phyloP scores from a whole-genome alignment of 2,113 vertebrate genomes.

The Grammomys dolichurus region DNA sequence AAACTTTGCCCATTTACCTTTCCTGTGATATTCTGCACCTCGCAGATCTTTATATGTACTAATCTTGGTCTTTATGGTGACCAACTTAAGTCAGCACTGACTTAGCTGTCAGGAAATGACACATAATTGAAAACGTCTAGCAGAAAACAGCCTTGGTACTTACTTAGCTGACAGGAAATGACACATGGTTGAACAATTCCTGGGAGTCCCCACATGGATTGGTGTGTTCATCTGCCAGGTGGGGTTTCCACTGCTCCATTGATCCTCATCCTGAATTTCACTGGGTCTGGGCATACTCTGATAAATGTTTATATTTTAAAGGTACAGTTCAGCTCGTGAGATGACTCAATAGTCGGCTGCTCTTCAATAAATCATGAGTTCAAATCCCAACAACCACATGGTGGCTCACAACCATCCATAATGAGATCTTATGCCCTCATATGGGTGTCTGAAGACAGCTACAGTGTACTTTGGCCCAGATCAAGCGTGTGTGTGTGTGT shows the following conservation, averaged over 20 bases:
- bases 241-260: neutral
- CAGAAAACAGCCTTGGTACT: neutral
- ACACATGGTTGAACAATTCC: neutral
- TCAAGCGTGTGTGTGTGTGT: no score
- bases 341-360: no score
- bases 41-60: constrained; percentile 2
- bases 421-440: no score
- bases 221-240: neutral
- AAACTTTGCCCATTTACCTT: neutral
- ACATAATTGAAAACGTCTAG: neutral
- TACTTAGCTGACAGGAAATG: constrained; percentile 26
- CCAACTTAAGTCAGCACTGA: neutral
- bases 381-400: no score
- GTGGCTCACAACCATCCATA: no score
- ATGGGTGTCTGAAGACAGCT: no score
- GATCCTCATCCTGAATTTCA: neutral
- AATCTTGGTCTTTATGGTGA: constrained; percentile 4
- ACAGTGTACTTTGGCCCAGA: no score
- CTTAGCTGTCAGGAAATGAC: constrained; percentile 24
- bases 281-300: neutral
- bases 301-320: constrained; percentile 21
- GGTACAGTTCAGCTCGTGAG: neutral
- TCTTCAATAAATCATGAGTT: no score
- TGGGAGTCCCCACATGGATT: neutral
- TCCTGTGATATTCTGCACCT: neutral